phyloP scores from a whole-genome alignment of 2,797 vertebrate genomes.

The Enteromius paludinosus region DNA sequence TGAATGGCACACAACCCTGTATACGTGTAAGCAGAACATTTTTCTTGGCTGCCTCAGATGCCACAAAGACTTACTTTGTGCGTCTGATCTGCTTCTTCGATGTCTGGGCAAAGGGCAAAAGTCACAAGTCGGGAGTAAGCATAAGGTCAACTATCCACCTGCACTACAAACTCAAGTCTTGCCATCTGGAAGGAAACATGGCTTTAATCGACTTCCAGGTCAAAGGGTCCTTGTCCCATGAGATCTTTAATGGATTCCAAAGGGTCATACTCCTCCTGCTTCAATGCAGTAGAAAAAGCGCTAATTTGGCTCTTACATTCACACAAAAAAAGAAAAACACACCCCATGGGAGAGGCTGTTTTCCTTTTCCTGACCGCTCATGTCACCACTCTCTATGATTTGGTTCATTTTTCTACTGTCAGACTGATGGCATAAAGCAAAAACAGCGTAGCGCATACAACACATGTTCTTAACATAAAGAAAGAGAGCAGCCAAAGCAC shows the following conservation, averaged over 20 bases:
- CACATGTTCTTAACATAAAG: constrained; percentile 48
- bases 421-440: background rate
- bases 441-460: constrained; percentile 39
- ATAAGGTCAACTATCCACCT: constrained; percentile 42
- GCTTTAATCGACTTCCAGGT: constrained; percentile 52
- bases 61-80: constrained; percentile 32
- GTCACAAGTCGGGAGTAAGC: constrained; percentile 23
- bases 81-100: constrained; percentile 15
- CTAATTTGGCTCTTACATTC: constrained; percentile 22
- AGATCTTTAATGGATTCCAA: constrained; percentile 29
- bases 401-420: constrained; percentile 8
- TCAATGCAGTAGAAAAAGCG: constrained; percentile 23
- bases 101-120: constrained; percentile 33
- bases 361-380: constrained; percentile 32
- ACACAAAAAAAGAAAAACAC: constrained; percentile 19
- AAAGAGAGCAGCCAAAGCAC: constrained; percentile 39
- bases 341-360: constrained; percentile 18
- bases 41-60: background rate
- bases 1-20: background rate
- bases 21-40: background rate
- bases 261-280: constrained; percentile 4
- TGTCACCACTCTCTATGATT: constrained; percentile 22
- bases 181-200: constrained; percentile 52
- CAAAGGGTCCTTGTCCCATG: constrained; percentile 12
- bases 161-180: constrained; percentile 39